Evolutionary conservation across 1,140 invertebrate genomes (phyloP).

Genomic region (Brachionus manjavacas): DNA sequence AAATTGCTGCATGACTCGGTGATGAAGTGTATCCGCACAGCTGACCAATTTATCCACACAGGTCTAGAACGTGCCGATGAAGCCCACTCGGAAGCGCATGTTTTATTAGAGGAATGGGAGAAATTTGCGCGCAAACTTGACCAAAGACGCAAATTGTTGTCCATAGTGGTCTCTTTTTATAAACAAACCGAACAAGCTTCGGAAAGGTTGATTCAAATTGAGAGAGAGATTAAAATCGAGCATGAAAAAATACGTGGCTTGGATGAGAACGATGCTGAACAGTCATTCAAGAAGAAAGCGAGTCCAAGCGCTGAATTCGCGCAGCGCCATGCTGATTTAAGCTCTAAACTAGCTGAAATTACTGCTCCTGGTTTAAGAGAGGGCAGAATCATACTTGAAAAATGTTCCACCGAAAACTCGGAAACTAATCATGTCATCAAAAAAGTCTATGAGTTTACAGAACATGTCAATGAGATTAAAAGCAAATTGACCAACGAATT

Average conservation of each 20-base stretch:
- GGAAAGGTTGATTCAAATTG: constrained; percentile 44
- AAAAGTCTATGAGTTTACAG: constrained; percentile 48
- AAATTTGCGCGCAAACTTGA: constrained; percentile 71
- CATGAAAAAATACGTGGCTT: constrained; percentile 62
- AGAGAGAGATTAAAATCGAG: constrained; percentile 25
- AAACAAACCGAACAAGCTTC: constrained; percentile 63
- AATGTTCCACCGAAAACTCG: constrained; percentile 62
- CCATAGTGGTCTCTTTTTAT: constrained; percentile 70
- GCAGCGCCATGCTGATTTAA: constrained; percentile 65
- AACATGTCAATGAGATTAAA: constrained; percentile 30
- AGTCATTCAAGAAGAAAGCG: constrained; percentile 61
- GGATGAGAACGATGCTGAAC: constrained; percentile 69
- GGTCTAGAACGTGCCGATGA: constrained; percentile 69
- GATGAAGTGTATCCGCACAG: constrained; percentile 71
- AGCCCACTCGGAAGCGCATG: constrained; percentile 63
- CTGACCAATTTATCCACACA: constrained; percentile 68
- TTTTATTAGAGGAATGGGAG: constrained; percentile 67
- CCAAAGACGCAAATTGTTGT: constrained; percentile 66
- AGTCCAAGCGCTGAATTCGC: constrained; percentile 65
- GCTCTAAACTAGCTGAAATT: constrained; percentile 65
- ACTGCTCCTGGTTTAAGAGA: constrained; percentile 64
- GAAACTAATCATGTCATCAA: constrained; percentile 64
- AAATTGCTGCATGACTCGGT: constrained; percentile 70
- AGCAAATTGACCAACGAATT: constrained; percentile 8
- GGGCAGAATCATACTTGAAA: constrained; percentile 69